A percentile compares a stretch with the other conserved stretches of the same genome.
Conservation (phyloP, 2,797 vertebrate genomes). For the Heterohyrax brucei region DNA sequence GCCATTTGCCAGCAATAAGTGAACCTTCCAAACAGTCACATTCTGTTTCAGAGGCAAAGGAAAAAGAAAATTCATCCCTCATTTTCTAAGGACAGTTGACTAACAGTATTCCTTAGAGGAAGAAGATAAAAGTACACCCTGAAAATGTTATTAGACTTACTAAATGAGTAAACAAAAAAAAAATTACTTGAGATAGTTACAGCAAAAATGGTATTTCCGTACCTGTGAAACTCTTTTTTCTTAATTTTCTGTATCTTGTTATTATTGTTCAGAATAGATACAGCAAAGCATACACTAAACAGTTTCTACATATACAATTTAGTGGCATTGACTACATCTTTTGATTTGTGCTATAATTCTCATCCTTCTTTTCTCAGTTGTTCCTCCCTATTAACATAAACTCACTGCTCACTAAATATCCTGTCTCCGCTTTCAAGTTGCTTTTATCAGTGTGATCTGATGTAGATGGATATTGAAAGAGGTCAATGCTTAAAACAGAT, state of each 20-base stretch:
- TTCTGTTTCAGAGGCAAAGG: slow-evolving; percentile 63
- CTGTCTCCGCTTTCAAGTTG: neutral
- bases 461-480: neutral
- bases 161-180: slow-evolving; percentile 56
- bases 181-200: slow-evolving; percentile 9
- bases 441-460: neutral
- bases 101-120: slow-evolving; percentile 58
- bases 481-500: neutral
- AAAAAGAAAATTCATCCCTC: slow-evolving; percentile 60
- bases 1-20: slow-evolving; percentile 70
- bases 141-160: slow-evolving; percentile 62
- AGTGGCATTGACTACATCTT: neutral
- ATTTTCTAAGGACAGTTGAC: neutral
- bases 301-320: neutral
- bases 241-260: neutral
- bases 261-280: neutral
- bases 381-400: neutral
- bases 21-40: slow-evolving; percentile 63
- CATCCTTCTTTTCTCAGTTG: neutral
- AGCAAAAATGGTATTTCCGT: slow-evolving; percentile 22
- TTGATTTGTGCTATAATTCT: neutral
- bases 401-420: neutral
- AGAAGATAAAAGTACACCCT: neutral
- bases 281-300: neutral
- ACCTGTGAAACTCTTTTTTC: neutral